A percentile compares a stretch with the other conserved stretches of the same genome.
phyloP scores from a whole-genome alignment of 1,140 invertebrate species.

The Drosophila bocqueti region DNA sequence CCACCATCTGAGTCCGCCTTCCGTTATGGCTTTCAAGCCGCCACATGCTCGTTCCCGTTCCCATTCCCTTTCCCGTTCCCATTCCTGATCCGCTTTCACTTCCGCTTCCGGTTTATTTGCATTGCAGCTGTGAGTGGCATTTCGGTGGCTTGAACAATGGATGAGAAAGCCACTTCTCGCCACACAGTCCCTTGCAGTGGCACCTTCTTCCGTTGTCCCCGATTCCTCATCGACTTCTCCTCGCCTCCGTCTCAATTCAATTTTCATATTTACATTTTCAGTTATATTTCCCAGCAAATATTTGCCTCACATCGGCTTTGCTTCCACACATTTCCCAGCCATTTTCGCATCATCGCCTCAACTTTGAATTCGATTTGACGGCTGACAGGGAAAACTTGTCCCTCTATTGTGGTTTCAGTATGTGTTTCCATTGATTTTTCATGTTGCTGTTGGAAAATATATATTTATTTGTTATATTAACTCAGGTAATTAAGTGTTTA shows the following conservation, averaged over 20 bases:
- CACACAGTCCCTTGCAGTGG: slow-evolving; percentile 1
- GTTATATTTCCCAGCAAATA: slow-evolving; percentile 72
- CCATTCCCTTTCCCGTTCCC: neutral
- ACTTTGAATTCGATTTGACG: slow-evolving; percentile 61
- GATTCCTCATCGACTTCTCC: neutral
- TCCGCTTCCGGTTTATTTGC: slow-evolving; percentile 43
- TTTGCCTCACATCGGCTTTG: slow-evolving; percentile 54
- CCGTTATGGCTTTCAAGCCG: slow-evolving; percentile 40
- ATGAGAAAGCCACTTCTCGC: slow-evolving; percentile 14
- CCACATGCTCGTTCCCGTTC: neutral
- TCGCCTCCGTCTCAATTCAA: slow-evolving; percentile 27
- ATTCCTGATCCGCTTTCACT: slow-evolving; percentile 15
- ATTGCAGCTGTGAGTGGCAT: slow-evolving; percentile 11
- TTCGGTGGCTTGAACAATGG: slow-evolving; percentile 23
- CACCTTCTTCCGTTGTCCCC: slow-evolving; percentile 17
- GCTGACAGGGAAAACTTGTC: slow-evolving; percentile 9
- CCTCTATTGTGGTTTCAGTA: slow-evolving; percentile 7
- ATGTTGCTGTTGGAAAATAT: neutral
- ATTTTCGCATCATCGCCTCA: slow-evolving; percentile 46
- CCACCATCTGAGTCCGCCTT: slow-evolving; percentile 31
- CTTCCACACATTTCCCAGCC: slow-evolving; percentile 16
- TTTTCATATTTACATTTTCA: slow-evolving; percentile 67
- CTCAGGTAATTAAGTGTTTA: neutral
- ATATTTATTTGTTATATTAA: neutral
- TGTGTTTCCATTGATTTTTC: neutral